phyloP scores from a whole-genome alignment of 2,797 vertebrate genomes.

The Arctocebus calabarensis region DNA sequence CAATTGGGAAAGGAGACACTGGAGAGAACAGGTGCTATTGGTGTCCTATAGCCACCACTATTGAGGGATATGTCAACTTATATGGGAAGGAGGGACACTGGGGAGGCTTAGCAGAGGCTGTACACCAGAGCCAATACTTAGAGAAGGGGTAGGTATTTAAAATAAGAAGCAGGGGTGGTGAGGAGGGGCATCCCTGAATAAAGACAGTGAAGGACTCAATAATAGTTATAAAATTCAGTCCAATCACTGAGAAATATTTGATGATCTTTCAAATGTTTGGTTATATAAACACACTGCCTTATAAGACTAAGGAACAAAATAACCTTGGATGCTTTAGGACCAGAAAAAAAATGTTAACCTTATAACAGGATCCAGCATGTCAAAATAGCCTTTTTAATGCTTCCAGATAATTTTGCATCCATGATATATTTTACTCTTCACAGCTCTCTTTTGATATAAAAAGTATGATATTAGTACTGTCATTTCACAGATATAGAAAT shows the following conservation, averaged over 20 bases:
- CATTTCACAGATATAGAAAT: constrained; percentile 47
- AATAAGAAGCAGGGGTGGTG: neutral
- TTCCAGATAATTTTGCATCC: neutral
- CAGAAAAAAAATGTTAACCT: neutral
- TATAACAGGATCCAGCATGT: neutral
- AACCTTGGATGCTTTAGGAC: neutral
- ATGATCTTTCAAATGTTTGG: neutral
- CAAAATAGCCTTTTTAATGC: neutral
- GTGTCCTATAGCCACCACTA: neutral
- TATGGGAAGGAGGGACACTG: neutral
- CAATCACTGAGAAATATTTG: neutral
- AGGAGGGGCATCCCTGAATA: neutral
- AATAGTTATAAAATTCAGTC: neutral
- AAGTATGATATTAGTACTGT: neutral
- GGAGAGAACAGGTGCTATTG: neutral
- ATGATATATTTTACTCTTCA: neutral
- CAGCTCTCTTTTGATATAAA: neutral
- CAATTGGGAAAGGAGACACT: neutral
- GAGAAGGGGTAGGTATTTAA: neutral
- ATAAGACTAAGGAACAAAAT: neutral
- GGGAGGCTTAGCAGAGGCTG: neutral
- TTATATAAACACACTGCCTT: neutral
- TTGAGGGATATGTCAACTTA: neutral
- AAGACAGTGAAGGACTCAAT: neutral
- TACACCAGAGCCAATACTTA: neutral